Evolutionary conservation across 1,140 invertebrate species (phyloP).

Genomic region (Bicyclus anynana): DNA sequence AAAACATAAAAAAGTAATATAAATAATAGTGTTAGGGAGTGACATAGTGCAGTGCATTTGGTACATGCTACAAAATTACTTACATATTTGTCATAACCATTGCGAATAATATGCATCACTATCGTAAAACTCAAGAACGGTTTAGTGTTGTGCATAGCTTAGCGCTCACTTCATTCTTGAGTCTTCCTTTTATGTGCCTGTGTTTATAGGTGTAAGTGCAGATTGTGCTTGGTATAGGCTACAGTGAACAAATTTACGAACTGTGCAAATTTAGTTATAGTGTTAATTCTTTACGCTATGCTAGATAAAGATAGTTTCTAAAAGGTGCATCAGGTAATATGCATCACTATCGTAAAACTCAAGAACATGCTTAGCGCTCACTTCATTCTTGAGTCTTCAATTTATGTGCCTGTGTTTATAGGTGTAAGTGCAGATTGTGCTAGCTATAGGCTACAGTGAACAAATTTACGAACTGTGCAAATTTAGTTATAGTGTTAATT

Average conservation of each 20-base stretch:
- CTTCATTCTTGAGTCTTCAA: too few species aligned
- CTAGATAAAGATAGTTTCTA: slow-evolving; percentile 69
- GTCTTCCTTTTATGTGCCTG: slow-evolving; percentile 55
- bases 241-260: slow-evolving; percentile 56
- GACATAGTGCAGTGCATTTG: slow-evolving; percentile 22
- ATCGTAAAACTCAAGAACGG: slow-evolving; percentile 47
- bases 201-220: slow-evolving; percentile 52
- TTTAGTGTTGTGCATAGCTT: not conserved
- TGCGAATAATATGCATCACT: slow-evolving; percentile 11
- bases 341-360: too few species aligned
- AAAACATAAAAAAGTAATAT: slow-evolving; percentile 14
- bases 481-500: slow-evolving; percentile 46
- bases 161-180: slow-evolving; percentile 30
- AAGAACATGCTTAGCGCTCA: too few species aligned
- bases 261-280: slow-evolving; percentile 56
- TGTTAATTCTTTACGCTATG: slow-evolving; percentile 61
- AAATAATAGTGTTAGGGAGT: slow-evolving; percentile 7
- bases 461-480: slow-evolving; percentile 61
- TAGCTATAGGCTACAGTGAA: slow-evolving; percentile 61
- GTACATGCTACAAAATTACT: slow-evolving; percentile 33
- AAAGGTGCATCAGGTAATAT: too few species aligned
- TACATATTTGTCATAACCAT: slow-evolving; percentile 13
- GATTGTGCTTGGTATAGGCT: slow-evolving; percentile 53
- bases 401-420: too few species aligned
- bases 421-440: too few species aligned